Percentiles rank a stretch among this genome's conserved stretches.
These are phyloP conservation scores for Bicyclus anynana DNA, from an alignment of 1,140 invertebrate species.

Conservation along the genomic window DNA sequence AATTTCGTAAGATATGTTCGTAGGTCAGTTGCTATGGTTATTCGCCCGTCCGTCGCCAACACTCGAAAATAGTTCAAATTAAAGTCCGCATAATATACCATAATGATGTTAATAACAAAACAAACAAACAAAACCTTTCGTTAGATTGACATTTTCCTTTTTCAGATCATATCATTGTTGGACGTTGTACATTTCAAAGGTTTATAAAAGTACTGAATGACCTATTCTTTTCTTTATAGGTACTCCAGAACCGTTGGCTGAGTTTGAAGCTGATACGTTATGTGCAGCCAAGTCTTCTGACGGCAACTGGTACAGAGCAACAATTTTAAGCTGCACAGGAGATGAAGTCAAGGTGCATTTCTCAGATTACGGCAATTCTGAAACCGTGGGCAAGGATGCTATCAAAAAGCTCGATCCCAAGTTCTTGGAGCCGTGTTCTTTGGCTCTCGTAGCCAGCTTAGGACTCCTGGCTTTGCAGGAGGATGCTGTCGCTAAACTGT, in stretches of 20 bases:
- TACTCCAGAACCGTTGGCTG: constrained; percentile 47
- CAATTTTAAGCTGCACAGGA: constrained; percentile 71
- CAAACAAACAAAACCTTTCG: too few relatives aligned
- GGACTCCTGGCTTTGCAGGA: constrained; percentile 53
- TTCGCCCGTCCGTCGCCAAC: too few relatives aligned
- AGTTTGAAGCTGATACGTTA: constrained; percentile 63
- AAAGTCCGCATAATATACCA: too few relatives aligned
- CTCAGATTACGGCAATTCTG: constrained; percentile 88
- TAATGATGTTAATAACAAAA: too few relatives aligned
- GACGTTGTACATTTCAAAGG: too few relatives aligned
- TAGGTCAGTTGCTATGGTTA: too few relatives aligned
- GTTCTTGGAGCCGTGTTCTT: constrained; percentile 77
- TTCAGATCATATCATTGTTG: too few relatives aligned
- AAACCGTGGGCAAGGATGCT: constrained; percentile 73
- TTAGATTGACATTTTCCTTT: too few relatives aligned
- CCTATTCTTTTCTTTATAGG: constrained; percentile 27
- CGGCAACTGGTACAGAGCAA: constrained; percentile 83
- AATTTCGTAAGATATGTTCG: too few relatives aligned
- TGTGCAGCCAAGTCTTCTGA: constrained; percentile 81
- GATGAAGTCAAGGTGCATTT: constrained; percentile 80
- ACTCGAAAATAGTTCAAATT: too few relatives aligned
- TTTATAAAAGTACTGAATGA: not conserved
- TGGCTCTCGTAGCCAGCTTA: constrained; percentile 74
- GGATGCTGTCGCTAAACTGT: constrained; percentile 45
- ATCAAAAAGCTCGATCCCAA: constrained; percentile 76